A percentile compares a stretch with the other conserved stretches of the same genome.
These are phyloP conservation scores for Aleadryas rufinucha DNA, from an alignment of 2,113 vertebrate genomes.

Conservation along the genomic window DNA sequence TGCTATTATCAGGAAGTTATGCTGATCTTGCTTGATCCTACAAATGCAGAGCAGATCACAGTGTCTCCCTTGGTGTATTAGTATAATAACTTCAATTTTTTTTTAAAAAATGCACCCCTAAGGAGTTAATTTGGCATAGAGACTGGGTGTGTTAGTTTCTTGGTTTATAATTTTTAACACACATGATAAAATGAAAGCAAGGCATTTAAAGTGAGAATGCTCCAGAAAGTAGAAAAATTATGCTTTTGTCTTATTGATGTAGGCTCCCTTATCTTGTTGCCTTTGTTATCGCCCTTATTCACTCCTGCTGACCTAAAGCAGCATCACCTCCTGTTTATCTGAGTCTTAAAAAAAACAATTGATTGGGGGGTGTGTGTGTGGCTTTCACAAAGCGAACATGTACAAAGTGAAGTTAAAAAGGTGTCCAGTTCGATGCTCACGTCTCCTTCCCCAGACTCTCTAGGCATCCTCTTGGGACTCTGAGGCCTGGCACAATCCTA, in stretches of 20 bases:
- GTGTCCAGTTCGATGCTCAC: not conserved
- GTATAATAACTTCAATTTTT: not conserved
- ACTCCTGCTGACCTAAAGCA: not conserved
- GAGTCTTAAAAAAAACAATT: not conserved
- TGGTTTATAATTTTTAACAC: not conserved
- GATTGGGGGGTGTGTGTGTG: rapidly evolving
- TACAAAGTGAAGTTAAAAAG: not conserved
- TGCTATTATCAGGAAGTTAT: not conserved
- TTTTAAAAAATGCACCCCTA: not conserved
- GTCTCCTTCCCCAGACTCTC: not conserved
- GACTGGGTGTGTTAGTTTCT: not conserved
- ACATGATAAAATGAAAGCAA: not conserved
- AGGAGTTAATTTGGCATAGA: not conserved
- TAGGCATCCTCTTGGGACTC: not conserved
- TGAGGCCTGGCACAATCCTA: not conserved
- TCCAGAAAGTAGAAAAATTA: not conserved
- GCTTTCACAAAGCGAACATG: not conserved
- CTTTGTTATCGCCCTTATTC: not conserved
- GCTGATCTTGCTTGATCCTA: not conserved
- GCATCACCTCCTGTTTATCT: not conserved
- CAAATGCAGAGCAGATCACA: not conserved
- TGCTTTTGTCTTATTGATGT: not conserved
- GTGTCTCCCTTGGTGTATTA: not conserved
- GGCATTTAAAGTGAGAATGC: not conserved
- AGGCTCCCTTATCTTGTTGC: not conserved